Evolutionary conservation across 2,888 invertebrate genomes (phyloP).

Genomic region (Buathra laborator): DNA sequence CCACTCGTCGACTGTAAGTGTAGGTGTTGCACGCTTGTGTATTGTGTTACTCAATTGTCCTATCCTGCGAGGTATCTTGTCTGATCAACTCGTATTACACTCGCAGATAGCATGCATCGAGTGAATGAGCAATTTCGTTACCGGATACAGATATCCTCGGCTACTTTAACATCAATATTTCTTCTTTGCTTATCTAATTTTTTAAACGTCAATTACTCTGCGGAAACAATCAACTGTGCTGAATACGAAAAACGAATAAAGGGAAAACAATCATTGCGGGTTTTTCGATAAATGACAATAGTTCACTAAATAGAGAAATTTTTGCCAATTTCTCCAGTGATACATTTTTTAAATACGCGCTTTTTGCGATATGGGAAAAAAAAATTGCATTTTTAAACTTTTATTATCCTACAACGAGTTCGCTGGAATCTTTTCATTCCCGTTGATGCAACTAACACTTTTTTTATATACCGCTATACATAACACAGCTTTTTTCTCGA

Average conservation of each 20-base stretch:
- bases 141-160: not conserved
- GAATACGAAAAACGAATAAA: no score
- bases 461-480: not conserved
- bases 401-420: not conserved
- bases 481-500: not conserved
- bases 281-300: no score
- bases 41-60: slow-evolving; percentile 17
- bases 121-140: not conserved
- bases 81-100: not conserved
- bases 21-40: slow-evolving; percentile 69
- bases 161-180: not conserved
- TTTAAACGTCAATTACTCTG: not conserved
- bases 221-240: no score
- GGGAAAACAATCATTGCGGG: no score
- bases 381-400: not conserved
- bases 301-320: no score
- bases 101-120: not conserved
- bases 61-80: not conserved
- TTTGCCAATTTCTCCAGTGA: no score
- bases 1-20: slow-evolving; percentile 80
- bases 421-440: not conserved
- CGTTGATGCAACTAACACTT: slow-evolving; percentile 24
- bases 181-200: not conserved
- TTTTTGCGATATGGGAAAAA: not conserved
- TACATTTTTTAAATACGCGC: no score